These are phyloP conservation scores for Oceanodroma tethys DNA, from an alignment of 2,113 vertebrate species.

Conservation along the genomic window DNA sequence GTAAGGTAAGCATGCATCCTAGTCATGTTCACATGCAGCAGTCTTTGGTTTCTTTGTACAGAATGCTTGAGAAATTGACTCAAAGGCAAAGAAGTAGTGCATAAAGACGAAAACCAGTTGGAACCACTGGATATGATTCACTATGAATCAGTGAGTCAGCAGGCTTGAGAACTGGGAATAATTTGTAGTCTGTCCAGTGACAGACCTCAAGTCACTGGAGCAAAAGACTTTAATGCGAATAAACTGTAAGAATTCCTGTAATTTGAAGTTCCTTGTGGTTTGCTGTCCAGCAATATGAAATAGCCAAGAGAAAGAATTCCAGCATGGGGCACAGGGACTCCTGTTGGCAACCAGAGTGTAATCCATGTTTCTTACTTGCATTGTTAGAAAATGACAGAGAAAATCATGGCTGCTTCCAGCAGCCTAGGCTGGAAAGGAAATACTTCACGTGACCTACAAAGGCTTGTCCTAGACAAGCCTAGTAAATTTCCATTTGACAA, in stretches of 20 bases:
- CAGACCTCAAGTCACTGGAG: background rate
- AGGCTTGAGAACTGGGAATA: conserved; percentile 38
- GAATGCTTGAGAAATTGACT: conserved; percentile 10
- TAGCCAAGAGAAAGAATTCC: conserved; percentile 26
- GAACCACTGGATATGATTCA: conserved; percentile 30
- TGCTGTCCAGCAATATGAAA: conserved; percentile 35
- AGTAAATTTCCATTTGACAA: background rate
- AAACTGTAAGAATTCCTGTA: background rate
- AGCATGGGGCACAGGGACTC: background rate
- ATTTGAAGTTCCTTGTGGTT: conserved; percentile 48
- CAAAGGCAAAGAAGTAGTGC: background rate
- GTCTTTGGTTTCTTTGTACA: background rate
- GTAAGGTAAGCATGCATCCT: background rate
- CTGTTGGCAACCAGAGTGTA: background rate
- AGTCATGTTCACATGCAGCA: accelerated
- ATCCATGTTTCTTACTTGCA: background rate
- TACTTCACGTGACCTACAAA: background rate
- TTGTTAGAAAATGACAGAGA: background rate
- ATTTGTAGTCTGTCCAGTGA: no score
- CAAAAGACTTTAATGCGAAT: background rate
- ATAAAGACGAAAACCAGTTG: background rate
- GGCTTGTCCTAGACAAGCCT: background rate
- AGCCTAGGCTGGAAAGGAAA: background rate
- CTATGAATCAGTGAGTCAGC: conserved; percentile 27
- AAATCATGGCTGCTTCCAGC: background rate